These are phyloP conservation scores for Rallus crepitans DNA, from an alignment of 2,797 vertebrate species.

Conservation along the genomic window DNA sequence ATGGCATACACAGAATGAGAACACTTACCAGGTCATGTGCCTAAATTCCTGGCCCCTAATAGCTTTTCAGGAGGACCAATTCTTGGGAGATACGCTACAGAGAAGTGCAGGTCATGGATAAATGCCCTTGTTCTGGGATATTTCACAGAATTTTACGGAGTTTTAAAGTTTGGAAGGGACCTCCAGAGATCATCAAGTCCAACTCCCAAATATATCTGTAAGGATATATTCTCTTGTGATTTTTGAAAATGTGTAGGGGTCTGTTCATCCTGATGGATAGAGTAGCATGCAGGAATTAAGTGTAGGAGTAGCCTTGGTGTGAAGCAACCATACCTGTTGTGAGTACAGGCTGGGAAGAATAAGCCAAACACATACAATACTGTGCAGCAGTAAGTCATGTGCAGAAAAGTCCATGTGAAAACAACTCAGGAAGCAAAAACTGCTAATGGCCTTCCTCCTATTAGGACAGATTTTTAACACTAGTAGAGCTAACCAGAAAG, in stretches of 20 bases:
- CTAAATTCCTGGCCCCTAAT: not conserved
- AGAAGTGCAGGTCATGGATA: not conserved
- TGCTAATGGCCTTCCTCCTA: not conserved
- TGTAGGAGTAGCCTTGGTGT: not conserved
- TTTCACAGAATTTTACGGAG: no score
- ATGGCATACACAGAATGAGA: constrained; percentile 16
- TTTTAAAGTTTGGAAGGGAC: no score
- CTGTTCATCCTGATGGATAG: not conserved
- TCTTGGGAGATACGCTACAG: not conserved
- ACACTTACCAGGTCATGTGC: constrained; percentile 32
- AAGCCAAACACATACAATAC: not conserved
- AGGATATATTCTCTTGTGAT: not conserved
- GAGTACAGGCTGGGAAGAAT: not conserved
- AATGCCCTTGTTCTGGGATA: not conserved
- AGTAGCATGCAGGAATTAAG: not conserved
- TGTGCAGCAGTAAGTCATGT: not conserved
- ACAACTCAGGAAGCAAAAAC: not conserved
- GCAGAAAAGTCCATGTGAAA: not conserved
- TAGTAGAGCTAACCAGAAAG: not conserved
- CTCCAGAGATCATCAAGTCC: no score
- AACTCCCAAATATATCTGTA: not conserved
- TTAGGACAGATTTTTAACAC: not conserved
- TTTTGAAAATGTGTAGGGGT: not conserved
- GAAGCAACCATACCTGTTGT: not conserved
- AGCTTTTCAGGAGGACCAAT: not conserved